Evolutionary conservation across 2,113 vertebrate genomes (phyloP).

Genomic region (Eretmodus cyanostictus): DNA sequence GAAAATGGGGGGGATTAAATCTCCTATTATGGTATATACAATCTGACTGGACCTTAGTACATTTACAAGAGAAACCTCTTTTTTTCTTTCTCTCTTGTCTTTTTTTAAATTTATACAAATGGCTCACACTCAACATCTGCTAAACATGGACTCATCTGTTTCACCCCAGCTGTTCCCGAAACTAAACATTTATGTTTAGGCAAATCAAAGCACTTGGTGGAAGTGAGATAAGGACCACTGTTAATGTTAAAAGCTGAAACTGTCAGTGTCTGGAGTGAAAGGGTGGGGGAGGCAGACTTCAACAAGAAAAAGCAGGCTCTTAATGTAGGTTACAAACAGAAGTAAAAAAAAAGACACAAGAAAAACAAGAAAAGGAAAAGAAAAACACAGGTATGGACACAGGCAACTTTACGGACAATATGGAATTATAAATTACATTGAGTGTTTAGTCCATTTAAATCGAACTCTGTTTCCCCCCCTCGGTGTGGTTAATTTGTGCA

Average conservation of each 20-base stretch:
- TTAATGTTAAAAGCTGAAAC: background rate
- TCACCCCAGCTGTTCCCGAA: background rate
- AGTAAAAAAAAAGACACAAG: background rate
- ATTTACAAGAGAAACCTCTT: background rate
- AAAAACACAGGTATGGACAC: background rate
- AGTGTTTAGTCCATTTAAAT: background rate
- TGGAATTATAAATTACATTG: background rate
- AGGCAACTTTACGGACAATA: background rate
- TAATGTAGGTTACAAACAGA: background rate
- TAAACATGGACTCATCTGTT: background rate
- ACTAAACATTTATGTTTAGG: background rate
- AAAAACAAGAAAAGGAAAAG: background rate
- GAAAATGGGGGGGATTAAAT: background rate
- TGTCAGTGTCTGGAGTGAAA: background rate
- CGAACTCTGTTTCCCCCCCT: rapidly evolving
- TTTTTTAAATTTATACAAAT: background rate
- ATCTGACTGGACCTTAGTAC: background rate
- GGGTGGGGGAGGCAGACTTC: background rate
- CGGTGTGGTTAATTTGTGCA: background rate
- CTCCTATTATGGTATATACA: background rate
- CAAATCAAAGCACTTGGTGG: background rate
- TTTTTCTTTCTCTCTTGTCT: background rate
- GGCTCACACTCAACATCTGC: background rate
- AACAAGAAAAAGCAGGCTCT: background rate
- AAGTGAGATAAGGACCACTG: background rate